Percentiles rank a stretch among this genome's conserved stretches.
Conservation (phyloP, 2,113 vertebrate species). For the Lutjanus erythropterus region DNA sequence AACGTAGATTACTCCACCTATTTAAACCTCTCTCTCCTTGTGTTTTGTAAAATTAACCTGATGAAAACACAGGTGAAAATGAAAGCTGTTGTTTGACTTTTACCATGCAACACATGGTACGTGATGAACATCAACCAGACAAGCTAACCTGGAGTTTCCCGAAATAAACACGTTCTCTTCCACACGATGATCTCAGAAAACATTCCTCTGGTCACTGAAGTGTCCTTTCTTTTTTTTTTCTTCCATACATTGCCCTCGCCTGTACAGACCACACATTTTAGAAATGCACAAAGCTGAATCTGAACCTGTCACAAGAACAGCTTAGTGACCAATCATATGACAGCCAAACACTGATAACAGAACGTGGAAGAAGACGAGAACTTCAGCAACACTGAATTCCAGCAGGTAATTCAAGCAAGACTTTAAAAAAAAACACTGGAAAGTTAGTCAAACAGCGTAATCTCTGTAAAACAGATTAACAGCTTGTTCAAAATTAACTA, state of each 20-base stretch:
- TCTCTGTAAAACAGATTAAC: background rate
- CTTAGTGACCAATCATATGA: background rate
- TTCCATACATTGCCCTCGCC: background rate
- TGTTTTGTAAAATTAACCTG: too few species aligned
- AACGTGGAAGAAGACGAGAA: background rate
- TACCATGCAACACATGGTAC: background rate
- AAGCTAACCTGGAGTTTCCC: background rate
- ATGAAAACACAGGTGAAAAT: background rate
- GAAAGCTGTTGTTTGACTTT: background rate
- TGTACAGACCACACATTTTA: background rate
- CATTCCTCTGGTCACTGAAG: background rate
- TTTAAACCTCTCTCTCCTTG: too few species aligned
- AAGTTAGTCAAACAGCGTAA: background rate
- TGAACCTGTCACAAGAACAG: background rate
- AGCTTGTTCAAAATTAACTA: background rate
- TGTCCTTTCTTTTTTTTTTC: too few species aligned
- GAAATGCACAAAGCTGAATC: background rate
- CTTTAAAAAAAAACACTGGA: background rate
- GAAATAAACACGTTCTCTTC: background rate
- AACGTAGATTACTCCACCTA: too few species aligned
- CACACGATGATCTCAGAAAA: background rate
- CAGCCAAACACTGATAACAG: background rate
- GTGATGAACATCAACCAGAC: background rate
- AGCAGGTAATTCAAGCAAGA: background rate
- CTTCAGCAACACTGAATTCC: background rate